These are phyloP conservation scores for Thaumetopoea pityocampa DNA, from an alignment of 1,140 invertebrate genomes.

Conservation along the genomic window DNA sequence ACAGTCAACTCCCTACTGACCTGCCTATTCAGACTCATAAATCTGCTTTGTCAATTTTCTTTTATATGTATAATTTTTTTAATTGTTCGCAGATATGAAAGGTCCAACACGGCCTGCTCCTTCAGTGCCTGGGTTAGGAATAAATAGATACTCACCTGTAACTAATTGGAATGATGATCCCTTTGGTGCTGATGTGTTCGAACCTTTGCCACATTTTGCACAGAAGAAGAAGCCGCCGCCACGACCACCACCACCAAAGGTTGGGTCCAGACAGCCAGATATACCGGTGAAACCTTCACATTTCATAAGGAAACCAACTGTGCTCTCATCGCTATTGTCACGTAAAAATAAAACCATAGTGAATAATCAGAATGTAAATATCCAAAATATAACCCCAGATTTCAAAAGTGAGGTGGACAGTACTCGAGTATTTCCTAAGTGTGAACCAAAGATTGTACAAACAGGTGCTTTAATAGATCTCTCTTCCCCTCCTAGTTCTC, in stretches of 20 bases:
- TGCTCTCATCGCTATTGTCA: slow-evolving; percentile 66
- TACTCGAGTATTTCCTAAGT: slow-evolving; percentile 62
- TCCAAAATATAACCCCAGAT: slow-evolving; percentile 40
- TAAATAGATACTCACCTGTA: slow-evolving; percentile 59
- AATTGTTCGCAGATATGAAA: slow-evolving; percentile 57
- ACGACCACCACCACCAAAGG: slow-evolving; percentile 73
- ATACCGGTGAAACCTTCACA: slow-evolving; percentile 61
- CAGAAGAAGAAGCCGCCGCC: slow-evolving; percentile 76
- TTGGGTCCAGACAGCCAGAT: slow-evolving; percentile 52
- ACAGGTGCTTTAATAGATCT: slow-evolving; percentile 77
- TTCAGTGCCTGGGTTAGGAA: slow-evolving; percentile 38
- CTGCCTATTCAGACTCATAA: too few species aligned
- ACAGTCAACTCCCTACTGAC: too few species aligned
- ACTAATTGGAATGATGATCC: slow-evolving; percentile 69
- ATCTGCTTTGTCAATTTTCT: too few species aligned
- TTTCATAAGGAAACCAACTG: slow-evolving; percentile 69
- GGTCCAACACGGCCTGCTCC: slow-evolving; percentile 64
- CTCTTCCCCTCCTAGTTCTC: slow-evolving; percentile 82
- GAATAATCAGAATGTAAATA: slow-evolving; percentile 30
- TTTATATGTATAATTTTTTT: not conserved
- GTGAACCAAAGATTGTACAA: slow-evolving; percentile 61
- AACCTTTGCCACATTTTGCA: slow-evolving; percentile 49
- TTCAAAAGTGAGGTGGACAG: slow-evolving; percentile 62
- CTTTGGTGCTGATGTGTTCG: slow-evolving; percentile 69
- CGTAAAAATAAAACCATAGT: slow-evolving; percentile 54